Evolutionary conservation across 2,113 vertebrate genomes (phyloP).

Genomic region (Melanerpes aurifrons): DNA sequence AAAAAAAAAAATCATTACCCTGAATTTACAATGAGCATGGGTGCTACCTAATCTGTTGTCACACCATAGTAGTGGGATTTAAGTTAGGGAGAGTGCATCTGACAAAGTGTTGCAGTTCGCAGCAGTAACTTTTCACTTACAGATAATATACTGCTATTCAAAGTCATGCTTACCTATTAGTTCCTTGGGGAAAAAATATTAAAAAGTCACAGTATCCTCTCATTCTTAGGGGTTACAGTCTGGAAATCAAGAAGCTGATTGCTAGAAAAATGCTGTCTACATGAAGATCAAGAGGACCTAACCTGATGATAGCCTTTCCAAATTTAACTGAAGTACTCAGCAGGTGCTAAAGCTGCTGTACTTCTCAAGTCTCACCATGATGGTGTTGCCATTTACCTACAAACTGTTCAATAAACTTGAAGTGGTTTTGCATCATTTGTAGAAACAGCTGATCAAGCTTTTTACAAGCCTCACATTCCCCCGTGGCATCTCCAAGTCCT

Average conservation of each 20-base stretch:
- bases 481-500: neutral
- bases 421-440: neutral
- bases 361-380: neutral
- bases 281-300: neutral
- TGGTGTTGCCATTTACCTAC: neutral
- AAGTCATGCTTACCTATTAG: neutral
- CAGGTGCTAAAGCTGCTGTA: neutral
- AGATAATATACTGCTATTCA: neutral
- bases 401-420: fast-evolving
- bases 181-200: neutral
- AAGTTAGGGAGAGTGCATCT: neutral
- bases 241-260: neutral
- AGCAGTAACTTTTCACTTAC: neutral
- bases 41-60: neutral
- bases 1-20: neutral
- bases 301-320: neutral
- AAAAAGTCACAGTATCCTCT: neutral
- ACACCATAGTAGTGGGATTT: neutral
- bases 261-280: neutral
- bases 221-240: neutral
- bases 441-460: neutral
- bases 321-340: neutral
- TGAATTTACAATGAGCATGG: neutral
- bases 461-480: neutral
- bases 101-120: neutral